Conservation (phyloP, 2,888 invertebrate species). For the Acholoe squamosa region DNA sequence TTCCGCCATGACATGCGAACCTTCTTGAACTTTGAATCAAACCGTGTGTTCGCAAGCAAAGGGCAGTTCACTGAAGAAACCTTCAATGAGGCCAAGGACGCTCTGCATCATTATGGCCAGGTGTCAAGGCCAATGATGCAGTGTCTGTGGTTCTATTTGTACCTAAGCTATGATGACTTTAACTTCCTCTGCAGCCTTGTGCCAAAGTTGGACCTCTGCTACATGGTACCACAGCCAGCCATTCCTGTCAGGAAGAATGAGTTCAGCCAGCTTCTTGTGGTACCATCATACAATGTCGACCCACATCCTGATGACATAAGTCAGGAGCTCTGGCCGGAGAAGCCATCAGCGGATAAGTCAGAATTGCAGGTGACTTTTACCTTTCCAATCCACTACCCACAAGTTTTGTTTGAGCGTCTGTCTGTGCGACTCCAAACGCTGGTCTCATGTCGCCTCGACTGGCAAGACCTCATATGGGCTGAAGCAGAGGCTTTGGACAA, state of each 20-base stretch:
- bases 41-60: conserved; percentile 78
- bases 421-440: conserved; percentile 75
- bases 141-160: conserved; percentile 80
- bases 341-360: not conserved
- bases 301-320: conserved; percentile 44
- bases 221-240: conserved; percentile 78
- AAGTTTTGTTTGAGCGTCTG: conserved; percentile 75
- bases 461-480: conserved; percentile 76
- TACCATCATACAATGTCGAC: conserved; percentile 66
- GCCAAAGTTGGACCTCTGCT: conserved; percentile 79
- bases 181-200: conserved; percentile 77
- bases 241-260: conserved; percentile 30
- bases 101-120: conserved; percentile 77
- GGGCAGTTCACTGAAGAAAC: conserved; percentile 76
- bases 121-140: conserved; percentile 79
- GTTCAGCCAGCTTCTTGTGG: conserved; percentile 65
- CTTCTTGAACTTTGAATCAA: conserved; percentile 77
- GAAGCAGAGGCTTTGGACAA: conserved; percentile 63
- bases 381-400: conserved; percentile 74
- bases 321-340: conserved; percentile 59
- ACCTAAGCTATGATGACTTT: conserved; percentile 74
- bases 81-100: conserved; percentile 75
- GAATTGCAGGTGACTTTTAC: conserved; percentile 67
- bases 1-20: conserved; percentile 77
- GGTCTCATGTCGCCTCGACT: conserved; percentile 76